Conservation (phyloP, 2,113 vertebrate species). For the Ciconia boyciana region DNA sequence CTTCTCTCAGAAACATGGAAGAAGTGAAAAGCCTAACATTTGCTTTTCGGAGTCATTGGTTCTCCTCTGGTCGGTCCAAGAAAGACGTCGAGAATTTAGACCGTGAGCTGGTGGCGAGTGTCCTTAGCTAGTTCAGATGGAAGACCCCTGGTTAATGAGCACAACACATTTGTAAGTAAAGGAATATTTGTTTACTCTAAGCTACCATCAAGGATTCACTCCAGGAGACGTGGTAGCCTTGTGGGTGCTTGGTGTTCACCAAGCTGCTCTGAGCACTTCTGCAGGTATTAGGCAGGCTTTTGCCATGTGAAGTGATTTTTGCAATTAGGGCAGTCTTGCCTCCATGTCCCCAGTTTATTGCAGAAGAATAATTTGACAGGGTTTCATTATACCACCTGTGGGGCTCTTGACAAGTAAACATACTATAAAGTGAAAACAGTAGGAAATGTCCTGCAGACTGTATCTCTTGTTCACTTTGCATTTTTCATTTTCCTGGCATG, state of each 20-base stretch:
- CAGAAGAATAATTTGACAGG: background rate
- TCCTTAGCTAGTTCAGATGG: background rate
- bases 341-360: background rate
- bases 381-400: background rate
- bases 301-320: background rate
- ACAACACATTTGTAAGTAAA: background rate
- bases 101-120: background rate
- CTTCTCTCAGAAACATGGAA: background rate
- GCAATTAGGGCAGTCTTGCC: background rate
- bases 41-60: background rate
- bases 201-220: background rate
- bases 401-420: background rate
- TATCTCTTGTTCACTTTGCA: background rate
- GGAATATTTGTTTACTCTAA: background rate
- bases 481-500: background rate
- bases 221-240: accelerated
- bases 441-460: background rate
- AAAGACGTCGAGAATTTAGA: background rate
- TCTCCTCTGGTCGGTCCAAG: background rate
- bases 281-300: background rate
- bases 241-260: background rate
- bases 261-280: background rate
- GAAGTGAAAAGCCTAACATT: background rate
- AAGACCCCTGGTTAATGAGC: background rate
- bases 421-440: background rate